Evolutionary conservation across 2,113 vertebrate genomes (phyloP).

Genomic region (Stercorarius parasiticus): DNA sequence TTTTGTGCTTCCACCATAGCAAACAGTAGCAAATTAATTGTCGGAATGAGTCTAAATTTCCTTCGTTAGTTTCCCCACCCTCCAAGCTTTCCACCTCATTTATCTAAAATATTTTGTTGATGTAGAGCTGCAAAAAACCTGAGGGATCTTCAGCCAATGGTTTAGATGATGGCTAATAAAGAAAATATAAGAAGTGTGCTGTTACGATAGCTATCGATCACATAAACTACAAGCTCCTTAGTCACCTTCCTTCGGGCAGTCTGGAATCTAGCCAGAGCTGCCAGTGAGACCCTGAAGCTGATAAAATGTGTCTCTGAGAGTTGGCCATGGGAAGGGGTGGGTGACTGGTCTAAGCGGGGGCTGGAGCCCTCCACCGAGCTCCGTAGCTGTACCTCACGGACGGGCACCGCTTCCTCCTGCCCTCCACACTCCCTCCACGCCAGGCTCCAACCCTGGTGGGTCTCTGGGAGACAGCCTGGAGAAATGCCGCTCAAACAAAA

Average conservation of each 20-base stretch:
- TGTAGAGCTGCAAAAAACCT: neutral
- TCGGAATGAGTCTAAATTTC: neutral
- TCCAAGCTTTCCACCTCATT: neutral
- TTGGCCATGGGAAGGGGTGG: neutral
- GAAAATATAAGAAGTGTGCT: neutral
- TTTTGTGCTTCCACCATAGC: neutral
- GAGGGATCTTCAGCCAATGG: neutral
- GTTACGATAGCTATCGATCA: neutral
- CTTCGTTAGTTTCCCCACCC: neutral
- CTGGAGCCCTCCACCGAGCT: rapidly evolving
- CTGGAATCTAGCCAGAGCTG: neutral
- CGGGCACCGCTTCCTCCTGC: rapidly evolving
- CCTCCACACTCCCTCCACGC: neutral
- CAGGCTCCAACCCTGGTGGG: neutral
- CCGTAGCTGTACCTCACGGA: neutral
- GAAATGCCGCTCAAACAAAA: neutral
- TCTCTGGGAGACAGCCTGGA: neutral
- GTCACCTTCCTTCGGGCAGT: neutral
- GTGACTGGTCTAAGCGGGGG: neutral
- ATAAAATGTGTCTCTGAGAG: neutral
- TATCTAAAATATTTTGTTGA: neutral
- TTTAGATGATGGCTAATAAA: neutral
- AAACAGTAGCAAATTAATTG: neutral
- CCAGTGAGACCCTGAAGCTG: neutral
- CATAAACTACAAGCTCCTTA: neutral